These are phyloP conservation scores for Acrossocheilus wenchowensis DNA, from an alignment of 2,797 vertebrate genomes.

Conservation along the genomic window DNA sequence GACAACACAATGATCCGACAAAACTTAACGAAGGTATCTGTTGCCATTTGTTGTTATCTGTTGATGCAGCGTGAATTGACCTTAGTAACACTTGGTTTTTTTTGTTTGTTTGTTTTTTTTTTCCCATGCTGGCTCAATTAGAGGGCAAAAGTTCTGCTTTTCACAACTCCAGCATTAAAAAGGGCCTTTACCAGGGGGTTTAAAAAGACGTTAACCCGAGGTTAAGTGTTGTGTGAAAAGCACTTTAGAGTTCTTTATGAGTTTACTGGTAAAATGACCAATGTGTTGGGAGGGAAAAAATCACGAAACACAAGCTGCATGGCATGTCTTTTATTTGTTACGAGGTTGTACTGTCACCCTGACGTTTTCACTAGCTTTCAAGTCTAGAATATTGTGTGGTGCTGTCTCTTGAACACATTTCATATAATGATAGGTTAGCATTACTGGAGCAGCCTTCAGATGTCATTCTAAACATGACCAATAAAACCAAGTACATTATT, in stretches of 20 bases:
- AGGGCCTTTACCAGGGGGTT: neutral
- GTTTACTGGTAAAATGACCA: neutral
- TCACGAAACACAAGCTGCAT: neutral
- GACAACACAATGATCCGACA: neutral
- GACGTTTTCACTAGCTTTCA: neutral
- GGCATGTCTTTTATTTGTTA: neutral
- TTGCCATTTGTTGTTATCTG: neutral
- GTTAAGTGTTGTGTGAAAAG: neutral
- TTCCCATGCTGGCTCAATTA: neutral
- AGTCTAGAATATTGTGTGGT: neutral
- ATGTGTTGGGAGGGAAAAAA: neutral
- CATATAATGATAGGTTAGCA: neutral
- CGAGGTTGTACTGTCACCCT: neutral
- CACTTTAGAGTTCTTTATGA: neutral
- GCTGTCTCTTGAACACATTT: neutral
- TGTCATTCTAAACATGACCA: neutral
- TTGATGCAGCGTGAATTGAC: neutral
- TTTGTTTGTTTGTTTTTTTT: too few species aligned
- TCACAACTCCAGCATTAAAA: neutral
- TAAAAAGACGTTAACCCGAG: neutral
- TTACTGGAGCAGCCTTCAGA: neutral
- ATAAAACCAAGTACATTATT: neutral
- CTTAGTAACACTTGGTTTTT: neutral
- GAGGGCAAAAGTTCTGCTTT: neutral
- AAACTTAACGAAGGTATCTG: neutral